phyloP scores from a whole-genome alignment of 2,113 vertebrate genomes.

The Anolis sagrei region DNA sequence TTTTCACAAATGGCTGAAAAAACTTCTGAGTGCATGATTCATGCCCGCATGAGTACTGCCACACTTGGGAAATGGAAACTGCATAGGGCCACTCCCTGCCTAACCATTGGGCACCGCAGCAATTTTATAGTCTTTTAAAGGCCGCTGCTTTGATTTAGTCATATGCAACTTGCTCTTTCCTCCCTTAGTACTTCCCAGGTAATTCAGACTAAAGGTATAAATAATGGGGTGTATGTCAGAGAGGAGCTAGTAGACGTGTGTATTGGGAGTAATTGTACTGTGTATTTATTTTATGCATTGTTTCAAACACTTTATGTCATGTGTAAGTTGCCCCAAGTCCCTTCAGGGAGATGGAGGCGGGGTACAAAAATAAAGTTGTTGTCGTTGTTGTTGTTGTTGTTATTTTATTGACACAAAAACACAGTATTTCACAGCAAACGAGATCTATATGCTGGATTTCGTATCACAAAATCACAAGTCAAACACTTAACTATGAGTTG shows the following conservation, averaged over 20 bases:
- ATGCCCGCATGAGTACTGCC: background rate
- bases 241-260: background rate
- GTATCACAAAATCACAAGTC: too few relatives aligned
- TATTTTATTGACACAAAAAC: too few relatives aligned
- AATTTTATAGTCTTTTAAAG: background rate
- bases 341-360: too few relatives aligned
- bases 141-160: background rate
- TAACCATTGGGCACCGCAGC: background rate
- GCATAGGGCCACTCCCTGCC: background rate
- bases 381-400: too few relatives aligned
- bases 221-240: background rate
- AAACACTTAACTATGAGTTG: too few relatives aligned
- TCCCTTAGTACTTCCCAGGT: background rate
- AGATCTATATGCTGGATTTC: too few relatives aligned
- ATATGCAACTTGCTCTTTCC: background rate
- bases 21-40: background rate
- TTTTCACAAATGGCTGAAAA: background rate
- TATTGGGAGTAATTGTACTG: background rate
- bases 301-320: too few relatives aligned
- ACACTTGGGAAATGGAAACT: background rate
- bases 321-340: too few relatives aligned
- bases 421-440: too few relatives aligned
- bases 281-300: too few relatives aligned
- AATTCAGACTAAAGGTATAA: background rate
- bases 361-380: too few relatives aligned